phyloP scores from a whole-genome alignment of 2,113 vertebrate species.

The Herpailurus yagouaroundi region DNA sequence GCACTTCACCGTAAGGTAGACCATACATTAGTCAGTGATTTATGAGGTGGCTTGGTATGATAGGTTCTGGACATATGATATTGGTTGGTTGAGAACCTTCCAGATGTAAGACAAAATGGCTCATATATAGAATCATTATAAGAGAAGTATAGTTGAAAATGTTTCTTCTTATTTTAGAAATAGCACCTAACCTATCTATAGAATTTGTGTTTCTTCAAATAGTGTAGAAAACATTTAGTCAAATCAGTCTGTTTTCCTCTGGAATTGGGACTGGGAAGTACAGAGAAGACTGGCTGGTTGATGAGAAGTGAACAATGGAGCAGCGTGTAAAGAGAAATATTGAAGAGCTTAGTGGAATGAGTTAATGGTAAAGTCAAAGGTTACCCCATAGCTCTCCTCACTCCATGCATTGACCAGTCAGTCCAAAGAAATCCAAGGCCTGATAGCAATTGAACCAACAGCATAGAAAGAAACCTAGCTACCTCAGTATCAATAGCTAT shows the following conservation, averaged over 20 bases:
- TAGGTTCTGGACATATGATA: neutral
- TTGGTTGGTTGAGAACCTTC: neutral
- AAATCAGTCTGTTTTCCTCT: neutral
- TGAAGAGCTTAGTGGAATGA: neutral
- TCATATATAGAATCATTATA: neutral
- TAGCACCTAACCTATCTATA: neutral
- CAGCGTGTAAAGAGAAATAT: neutral
- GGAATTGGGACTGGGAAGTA: neutral
- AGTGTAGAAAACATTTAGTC: neutral
- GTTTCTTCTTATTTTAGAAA: neutral
- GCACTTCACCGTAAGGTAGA: neutral
- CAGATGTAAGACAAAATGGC: neutral
- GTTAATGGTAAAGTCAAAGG: neutral
- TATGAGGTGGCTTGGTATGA: neutral
- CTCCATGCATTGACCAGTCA: neutral
- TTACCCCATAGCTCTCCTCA: neutral
- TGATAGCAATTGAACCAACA: neutral
- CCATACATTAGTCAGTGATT: neutral
- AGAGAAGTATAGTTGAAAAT: neutral
- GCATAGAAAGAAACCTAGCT: neutral
- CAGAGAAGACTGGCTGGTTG: neutral
- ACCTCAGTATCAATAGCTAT: neutral
- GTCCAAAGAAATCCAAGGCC: neutral
- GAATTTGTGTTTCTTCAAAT: neutral
- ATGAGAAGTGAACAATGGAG: neutral